Conservation (phyloP, 2,797 vertebrate genomes). For the Myripristis jacobus region DNA sequence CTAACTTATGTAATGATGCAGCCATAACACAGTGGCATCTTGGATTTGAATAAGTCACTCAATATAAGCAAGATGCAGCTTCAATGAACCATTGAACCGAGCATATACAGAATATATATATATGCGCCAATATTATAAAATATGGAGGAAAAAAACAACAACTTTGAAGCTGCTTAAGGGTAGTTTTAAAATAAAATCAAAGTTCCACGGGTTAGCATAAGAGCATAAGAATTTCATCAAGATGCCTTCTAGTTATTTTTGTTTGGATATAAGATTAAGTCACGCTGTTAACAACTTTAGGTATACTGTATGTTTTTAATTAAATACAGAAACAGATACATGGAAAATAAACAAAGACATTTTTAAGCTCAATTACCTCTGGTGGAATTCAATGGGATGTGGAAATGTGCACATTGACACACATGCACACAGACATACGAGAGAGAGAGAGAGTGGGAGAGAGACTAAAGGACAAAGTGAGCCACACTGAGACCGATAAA, state of each 20-base stretch:
- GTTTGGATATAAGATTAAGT: slow-evolving; percentile 52
- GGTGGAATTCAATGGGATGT: slow-evolving; percentile 54
- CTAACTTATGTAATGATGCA: too few relatives aligned
- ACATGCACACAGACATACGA: neutral
- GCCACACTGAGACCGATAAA: slow-evolving; percentile 66
- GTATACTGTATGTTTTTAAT: slow-evolving; percentile 53
- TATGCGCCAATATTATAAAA: too few relatives aligned
- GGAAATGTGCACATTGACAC: slow-evolving; percentile 47
- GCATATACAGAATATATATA: too few relatives aligned
- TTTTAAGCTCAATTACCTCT: slow-evolving; percentile 69
- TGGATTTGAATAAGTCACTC: too few relatives aligned
- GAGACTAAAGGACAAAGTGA: slow-evolving; percentile 63
- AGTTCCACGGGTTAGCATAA: neutral
- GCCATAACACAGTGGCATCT: too few relatives aligned
- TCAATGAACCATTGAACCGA: too few relatives aligned
- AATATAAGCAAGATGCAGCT: too few relatives aligned
- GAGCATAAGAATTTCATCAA: slow-evolving; percentile 26
- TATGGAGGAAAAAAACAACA: too few relatives aligned
- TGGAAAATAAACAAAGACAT: slow-evolving; percentile 60
- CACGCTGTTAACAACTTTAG: slow-evolving; percentile 48
- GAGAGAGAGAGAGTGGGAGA: slow-evolving; percentile 1
- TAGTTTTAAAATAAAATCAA: too few relatives aligned
- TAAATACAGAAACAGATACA: slow-evolving; percentile 66
- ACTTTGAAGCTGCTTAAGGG: too few relatives aligned
- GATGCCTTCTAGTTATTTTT: slow-evolving; percentile 35